These are phyloP conservation scores for Callopanchax toddi DNA, from an alignment of 2,113 vertebrate genomes.

Conservation along the genomic window DNA sequence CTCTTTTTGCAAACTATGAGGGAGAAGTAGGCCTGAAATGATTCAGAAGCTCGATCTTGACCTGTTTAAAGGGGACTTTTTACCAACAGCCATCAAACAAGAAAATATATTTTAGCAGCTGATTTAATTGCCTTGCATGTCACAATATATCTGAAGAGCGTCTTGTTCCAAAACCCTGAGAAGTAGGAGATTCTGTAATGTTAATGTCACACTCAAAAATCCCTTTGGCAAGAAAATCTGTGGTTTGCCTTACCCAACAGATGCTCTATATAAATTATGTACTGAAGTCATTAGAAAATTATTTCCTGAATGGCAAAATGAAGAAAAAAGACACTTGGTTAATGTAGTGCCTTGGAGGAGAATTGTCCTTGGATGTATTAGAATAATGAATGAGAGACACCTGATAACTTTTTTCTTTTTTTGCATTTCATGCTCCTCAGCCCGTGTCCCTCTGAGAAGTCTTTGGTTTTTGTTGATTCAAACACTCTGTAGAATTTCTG, in stretches of 20 bases:
- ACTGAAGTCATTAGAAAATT: conserved; percentile 74
- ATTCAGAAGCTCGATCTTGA: conserved; percentile 59
- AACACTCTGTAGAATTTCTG: conserved; percentile 59
- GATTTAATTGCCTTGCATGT: conserved; percentile 62
- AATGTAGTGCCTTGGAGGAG: conserved; percentile 15
- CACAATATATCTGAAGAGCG: conserved; percentile 39
- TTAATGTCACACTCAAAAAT: conserved; percentile 58
- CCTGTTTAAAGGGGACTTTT: conserved; percentile 25
- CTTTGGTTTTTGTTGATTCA: conserved; percentile 61
- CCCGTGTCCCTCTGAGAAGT: conserved; percentile 14
- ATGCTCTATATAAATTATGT: conserved; percentile 75
- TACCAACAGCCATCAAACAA: conserved; percentile 18
- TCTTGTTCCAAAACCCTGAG: conserved; percentile 30
- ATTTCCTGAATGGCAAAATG: conserved; percentile 63
- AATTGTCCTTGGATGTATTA: conserved; percentile 1
- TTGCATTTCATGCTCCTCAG: conserved; percentile 25
- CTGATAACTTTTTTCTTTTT: conserved; percentile 40
- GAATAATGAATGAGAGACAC: conserved; percentile 18
- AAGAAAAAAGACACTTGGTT: conserved; percentile 9
- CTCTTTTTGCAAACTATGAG: conserved; percentile 47
- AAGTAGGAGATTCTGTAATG: conserved; percentile 29
- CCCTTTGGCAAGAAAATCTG: conserved; percentile 63
- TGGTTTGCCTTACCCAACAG: conserved; percentile 63
- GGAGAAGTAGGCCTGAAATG: conserved; percentile 21
- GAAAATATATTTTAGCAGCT: conserved; percentile 37